Evolutionary conservation across 2,113 vertebrate genomes (phyloP).

Genomic region (crab-eating macaque (Macaca fascicularis)): DNA sequence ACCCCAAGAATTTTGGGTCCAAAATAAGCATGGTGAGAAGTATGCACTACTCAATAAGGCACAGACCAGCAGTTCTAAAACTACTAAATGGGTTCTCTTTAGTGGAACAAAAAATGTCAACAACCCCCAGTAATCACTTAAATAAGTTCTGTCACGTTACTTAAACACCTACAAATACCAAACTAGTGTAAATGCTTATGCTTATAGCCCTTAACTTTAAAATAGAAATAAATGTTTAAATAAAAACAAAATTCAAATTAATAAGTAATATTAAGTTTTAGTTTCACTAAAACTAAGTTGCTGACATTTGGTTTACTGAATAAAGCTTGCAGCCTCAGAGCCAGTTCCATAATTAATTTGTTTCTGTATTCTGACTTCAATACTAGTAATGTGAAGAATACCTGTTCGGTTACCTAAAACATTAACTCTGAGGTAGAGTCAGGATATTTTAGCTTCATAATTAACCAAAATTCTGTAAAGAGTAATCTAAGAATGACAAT

Average conservation of each 20-base stretch:
- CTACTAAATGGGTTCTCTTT: background rate
- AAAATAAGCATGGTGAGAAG: constrained; percentile 11
- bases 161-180: constrained; percentile 11
- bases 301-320: background rate
- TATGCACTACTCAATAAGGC: background rate
- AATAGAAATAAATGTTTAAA: constrained; percentile 9
- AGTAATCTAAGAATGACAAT: constrained; percentile 4
- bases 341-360: constrained; percentile 31
- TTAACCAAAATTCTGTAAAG: background rate
- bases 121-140: background rate
- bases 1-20: background rate
- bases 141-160: background rate
- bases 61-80: background rate
- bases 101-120: background rate
- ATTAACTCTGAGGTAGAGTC: constrained; percentile 11
- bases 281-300: constrained; percentile 24
- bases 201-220: constrained; percentile 6
- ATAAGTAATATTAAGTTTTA: background rate
- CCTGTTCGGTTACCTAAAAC: constrained; percentile 28
- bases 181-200: background rate
- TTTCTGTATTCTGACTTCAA: constrained; percentile 37
- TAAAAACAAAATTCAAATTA: constrained; percentile 35
- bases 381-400: background rate
- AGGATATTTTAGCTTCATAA: background rate
- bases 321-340: background rate